These are phyloP conservation scores for Drosophila novamexicana DNA, from an alignment of 1,140 invertebrate genomes.

Conservation along the genomic window DNA sequence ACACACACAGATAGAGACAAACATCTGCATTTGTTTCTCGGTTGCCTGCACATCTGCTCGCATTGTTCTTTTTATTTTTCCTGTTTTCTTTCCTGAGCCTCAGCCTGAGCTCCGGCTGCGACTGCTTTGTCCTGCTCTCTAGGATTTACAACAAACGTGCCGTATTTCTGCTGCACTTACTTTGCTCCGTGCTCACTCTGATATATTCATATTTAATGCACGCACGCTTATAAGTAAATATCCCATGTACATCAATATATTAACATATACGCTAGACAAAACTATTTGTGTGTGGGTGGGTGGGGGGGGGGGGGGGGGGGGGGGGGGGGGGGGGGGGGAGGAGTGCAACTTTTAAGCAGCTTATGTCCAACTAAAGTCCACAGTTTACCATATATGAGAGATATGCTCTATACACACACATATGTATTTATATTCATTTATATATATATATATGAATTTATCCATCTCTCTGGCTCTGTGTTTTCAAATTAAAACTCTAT, in stretches of 20 bases:
- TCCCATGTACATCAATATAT: constrained; percentile 6
- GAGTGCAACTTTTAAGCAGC: constrained; percentile 38
- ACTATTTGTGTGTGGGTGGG: too few relatives aligned
- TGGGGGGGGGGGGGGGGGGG: too few relatives aligned
- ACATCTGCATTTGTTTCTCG: constrained; percentile 65
- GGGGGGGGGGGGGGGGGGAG: too few relatives aligned
- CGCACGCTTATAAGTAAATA: constrained; percentile 22
- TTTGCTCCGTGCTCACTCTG: constrained; percentile 3
- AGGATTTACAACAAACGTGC: constrained; percentile 62
- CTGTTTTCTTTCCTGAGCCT: constrained; percentile 32
- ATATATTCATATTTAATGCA: constrained; percentile 31
- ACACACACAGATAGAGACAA: constrained; percentile 37
- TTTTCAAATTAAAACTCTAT: constrained; percentile 24
- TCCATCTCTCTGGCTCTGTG: not conserved
- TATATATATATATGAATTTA: not conserved
- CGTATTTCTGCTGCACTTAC: constrained; percentile 28
- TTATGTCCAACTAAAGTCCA: constrained; percentile 33
- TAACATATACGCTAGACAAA: constrained; percentile 23
- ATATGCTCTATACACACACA: not conserved
- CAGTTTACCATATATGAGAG: not conserved
- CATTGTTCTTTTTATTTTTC: constrained; percentile 56
- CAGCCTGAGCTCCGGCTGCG: constrained; percentile 7
- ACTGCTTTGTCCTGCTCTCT: constrained; percentile 25
- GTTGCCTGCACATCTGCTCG: constrained; percentile 70
- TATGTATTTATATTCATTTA: too few relatives aligned